phyloP scores from a whole-genome alignment of 37 sponge, comb jelly and placozoan species.

The Spongilla lacustris region DNA sequence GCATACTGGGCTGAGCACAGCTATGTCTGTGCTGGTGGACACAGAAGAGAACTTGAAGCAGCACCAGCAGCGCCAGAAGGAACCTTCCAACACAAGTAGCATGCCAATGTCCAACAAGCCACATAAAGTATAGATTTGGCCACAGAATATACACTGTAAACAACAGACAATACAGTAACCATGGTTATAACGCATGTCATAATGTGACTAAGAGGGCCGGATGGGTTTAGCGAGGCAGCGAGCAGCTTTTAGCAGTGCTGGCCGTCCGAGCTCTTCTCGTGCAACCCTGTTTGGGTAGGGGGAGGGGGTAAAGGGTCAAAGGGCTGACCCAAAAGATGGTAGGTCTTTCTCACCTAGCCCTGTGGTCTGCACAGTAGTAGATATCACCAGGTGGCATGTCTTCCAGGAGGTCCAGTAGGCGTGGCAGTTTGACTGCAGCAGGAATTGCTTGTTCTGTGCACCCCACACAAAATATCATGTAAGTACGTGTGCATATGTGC shows the following conservation, averaged over 20 bases:
- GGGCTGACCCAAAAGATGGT: background rate
- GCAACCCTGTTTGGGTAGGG: conserved; percentile 31
- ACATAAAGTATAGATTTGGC: background rate
- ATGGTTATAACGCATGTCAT: background rate
- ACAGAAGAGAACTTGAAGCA: conserved; percentile 52
- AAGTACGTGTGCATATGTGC: background rate
- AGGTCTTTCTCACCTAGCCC: conserved; percentile 15
- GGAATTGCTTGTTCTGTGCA: background rate
- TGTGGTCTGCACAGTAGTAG: conserved; percentile 38
- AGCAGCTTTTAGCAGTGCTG: conserved; percentile 55
- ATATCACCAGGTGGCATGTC: conserved; percentile 20
- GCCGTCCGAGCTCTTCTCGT: conserved; percentile 36
- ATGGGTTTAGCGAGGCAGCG: conserved; percentile 47
- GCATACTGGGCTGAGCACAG: conserved; percentile 39
- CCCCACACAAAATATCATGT: background rate
- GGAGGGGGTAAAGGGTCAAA: background rate
- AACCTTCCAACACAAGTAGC: background rate
- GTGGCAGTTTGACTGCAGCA: background rate
- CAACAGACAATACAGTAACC: background rate
- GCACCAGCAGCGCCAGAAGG: conserved; percentile 7
- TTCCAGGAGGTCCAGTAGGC: conserved; percentile 5
- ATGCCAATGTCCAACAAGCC: background rate
- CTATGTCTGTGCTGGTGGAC: conserved; percentile 50
- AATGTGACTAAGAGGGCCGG: background rate
- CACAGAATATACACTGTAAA: background rate